phyloP scores from a whole-genome alignment of 2,113 vertebrate genomes.

The Salvelinus alpinus region DNA sequence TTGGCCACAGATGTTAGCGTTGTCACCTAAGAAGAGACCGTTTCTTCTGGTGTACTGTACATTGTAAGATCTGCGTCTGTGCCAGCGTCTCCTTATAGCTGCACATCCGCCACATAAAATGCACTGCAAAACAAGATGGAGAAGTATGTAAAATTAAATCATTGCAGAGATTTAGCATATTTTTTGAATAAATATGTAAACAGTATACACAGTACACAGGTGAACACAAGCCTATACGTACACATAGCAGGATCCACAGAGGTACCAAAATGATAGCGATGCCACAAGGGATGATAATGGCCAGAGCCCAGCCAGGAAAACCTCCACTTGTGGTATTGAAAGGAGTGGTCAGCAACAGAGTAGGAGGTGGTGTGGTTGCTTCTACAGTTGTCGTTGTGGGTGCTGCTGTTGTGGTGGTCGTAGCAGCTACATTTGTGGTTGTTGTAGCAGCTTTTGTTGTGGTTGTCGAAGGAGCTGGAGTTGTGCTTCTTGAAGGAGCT shows the following conservation, averaged over 20 bases:
- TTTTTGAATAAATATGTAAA: not conserved
- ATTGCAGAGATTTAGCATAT: not conserved
- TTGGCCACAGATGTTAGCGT: no score
- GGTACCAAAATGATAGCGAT: slow-evolving; percentile 30
- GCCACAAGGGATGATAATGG: slow-evolving; percentile 37
- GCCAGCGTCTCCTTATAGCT: slow-evolving; percentile 1
- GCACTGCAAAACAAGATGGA: slow-evolving; percentile 6
- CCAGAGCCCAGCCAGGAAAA: slow-evolving; percentile 29
- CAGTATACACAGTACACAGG: no score
- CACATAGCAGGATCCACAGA: slow-evolving; percentile 36
- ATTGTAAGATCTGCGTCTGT: not conserved
- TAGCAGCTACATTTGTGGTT: no score
- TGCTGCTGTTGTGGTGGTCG: no score
- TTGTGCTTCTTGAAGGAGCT: no score
- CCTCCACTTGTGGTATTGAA: slow-evolving; percentile 3
- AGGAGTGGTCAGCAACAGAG: not conserved
- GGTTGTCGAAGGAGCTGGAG: no score
- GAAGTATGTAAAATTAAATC: not conserved
- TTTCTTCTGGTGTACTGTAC: not conserved
- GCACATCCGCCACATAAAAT: slow-evolving; percentile 23
- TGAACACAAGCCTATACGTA: slow-evolving; percentile 20
- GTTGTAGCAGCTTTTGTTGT: no score
- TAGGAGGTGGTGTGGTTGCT: not conserved
- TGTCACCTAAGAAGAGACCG: no score
- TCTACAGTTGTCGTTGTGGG: not conserved